A percentile compares a stretch with the other conserved stretches of the same genome.
These are phyloP conservation scores for Aradophagus sp. DNA, from an alignment of 1,140 invertebrate species.

Conservation along the genomic window DNA sequence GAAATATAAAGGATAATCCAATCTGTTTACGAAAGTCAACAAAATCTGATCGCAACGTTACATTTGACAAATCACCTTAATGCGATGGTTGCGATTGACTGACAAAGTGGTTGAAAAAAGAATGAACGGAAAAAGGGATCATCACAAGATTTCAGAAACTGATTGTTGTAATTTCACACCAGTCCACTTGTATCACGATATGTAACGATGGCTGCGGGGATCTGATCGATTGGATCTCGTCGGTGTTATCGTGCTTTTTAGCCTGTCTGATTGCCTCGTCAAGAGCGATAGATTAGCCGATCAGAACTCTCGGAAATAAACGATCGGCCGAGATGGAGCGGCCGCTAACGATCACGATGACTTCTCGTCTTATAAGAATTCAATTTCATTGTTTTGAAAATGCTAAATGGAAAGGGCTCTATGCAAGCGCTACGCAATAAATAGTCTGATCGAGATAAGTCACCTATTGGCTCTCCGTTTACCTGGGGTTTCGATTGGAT, in stretches of 20 bases:
- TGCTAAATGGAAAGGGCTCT: conserved; percentile 6
- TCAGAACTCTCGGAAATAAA: conserved; percentile 38
- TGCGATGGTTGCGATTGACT: conserved; percentile 15
- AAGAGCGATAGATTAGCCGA: conserved; percentile 52
- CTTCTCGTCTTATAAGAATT: conserved; percentile 46
- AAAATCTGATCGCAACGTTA: too few relatives aligned
- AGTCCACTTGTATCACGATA: conserved; percentile 47
- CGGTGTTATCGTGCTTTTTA: conserved; percentile 55
- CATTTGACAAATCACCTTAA: conserved; percentile 21
- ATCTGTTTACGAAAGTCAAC: too few relatives aligned
- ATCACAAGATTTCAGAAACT: conserved; percentile 33
- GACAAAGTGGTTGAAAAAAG: conserved; percentile 33
- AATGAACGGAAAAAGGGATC: too few relatives aligned
- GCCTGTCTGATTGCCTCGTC: conserved; percentile 55
- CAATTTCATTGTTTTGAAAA: conserved; percentile 46
- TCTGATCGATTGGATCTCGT: conserved; percentile 50
- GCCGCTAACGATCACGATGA: conserved; percentile 29
- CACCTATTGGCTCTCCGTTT: conserved; percentile 7
- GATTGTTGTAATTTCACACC: conserved; percentile 54
- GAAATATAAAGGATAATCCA: too few relatives aligned
- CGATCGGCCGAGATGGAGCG: conserved; percentile 40
- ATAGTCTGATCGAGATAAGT: too few relatives aligned
- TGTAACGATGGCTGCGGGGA: conserved; percentile 36
- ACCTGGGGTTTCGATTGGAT: neutral
- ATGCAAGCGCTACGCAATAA: conserved; percentile 8